Base-by-base conservation (phyloP, 2,113 vertebrate species). In the Sylvia atricapilla region DNA sequence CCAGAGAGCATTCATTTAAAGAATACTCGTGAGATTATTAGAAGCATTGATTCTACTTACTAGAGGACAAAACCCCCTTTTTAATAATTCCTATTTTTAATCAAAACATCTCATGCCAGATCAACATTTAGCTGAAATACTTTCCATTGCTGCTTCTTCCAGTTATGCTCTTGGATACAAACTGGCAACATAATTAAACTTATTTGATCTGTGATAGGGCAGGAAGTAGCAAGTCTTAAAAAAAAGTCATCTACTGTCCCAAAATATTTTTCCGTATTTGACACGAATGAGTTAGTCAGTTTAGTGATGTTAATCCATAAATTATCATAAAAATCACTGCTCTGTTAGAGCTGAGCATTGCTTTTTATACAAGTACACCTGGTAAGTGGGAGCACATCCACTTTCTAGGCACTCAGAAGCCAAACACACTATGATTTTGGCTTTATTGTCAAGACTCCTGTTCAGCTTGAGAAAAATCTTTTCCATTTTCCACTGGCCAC, bases 401-500 rank as follows among this genome's bases (percentile, higher is more conserved):
- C 21, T 79, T 83, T 90, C 37, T 84, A 50, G 62, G 25, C 30
- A 84, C 28, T 21, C 70, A 64, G 52, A 92, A 90, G 37, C 14
- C 67, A 95, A 88, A 80, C 10, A 28, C 15, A n/a, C 31, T 67
- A 13, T 84, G 78, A 72, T 59, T 86, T 89, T 92, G 15, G 21
- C 39, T 83, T 85, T 67, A 39, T 53, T 60, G 30, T 80, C n/a
- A 90, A 66, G 47, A 27, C 64, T 93, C 46, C n/a, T 30, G 19
- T 60, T 84, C n/a, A 66, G 31, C 31, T 91, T 72, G 88, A 94
- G 74, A 91, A 87, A 93, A 90, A 77, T 47, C 21, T 93, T 95
- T 94, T 90, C 83, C 85, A 89, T 94, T 95, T 90, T 95, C 84
- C 89, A 84, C 70, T 94, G 89, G 80, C 80, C 83, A 44, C 33